Evolutionary conservation across 2,113 vertebrate genomes (phyloP).

Genomic region (Aegithalos caudatus): DNA sequence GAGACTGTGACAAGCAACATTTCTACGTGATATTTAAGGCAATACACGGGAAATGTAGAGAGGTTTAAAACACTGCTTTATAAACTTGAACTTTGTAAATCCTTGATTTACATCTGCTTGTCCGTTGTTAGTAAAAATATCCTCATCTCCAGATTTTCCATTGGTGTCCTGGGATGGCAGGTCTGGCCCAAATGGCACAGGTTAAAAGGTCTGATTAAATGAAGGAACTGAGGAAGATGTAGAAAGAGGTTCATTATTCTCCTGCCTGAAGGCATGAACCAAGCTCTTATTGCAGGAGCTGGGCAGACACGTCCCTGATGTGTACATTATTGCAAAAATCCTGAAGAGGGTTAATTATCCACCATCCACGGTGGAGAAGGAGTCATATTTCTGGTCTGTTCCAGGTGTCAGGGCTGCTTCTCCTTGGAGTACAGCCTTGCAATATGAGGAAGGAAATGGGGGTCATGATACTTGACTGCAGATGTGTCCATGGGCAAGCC

Average conservation of each 20-base stretch:
- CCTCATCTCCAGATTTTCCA: background rate
- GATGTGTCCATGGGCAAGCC: background rate
- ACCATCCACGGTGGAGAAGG: background rate
- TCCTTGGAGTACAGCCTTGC: background rate
- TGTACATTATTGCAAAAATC: constrained; percentile 39
- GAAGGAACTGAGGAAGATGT: background rate
- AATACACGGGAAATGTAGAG: background rate
- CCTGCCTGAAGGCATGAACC: constrained; percentile 26
- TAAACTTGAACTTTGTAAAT: background rate
- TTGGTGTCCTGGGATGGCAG: background rate
- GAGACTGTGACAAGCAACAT: background rate
- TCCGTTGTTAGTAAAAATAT: background rate
- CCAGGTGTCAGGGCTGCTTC: background rate
- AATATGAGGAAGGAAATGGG: constrained; percentile 11
- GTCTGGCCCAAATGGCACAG: constrained; percentile 5
- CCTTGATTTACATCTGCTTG: background rate
- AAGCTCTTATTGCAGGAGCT: background rate
- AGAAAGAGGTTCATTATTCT: constrained; percentile 50
- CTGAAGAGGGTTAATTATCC: constrained; percentile 42
- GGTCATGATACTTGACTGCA: background rate
- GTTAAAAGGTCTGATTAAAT: constrained; percentile 67
- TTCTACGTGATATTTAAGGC: background rate
- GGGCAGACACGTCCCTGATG: background rate
- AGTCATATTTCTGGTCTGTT: background rate
- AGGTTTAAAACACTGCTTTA: background rate